A percentile compares a stretch with the other conserved stretches of the same genome.
Conservation (phyloP, 2,113 vertebrate genomes). For the Aleadryas rufinucha region DNA sequence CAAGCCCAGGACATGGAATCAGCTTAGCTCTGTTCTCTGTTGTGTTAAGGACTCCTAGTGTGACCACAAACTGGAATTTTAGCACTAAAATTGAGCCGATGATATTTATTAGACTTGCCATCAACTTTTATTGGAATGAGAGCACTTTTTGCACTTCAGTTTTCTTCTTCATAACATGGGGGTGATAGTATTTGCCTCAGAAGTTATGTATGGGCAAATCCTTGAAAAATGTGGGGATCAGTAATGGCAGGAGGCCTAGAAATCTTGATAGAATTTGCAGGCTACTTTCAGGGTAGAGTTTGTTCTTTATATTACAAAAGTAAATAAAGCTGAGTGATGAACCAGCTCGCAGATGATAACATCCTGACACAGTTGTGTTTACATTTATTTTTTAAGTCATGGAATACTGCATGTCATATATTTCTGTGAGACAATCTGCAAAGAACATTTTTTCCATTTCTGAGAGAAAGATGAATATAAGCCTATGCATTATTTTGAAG, state of each 20-base stretch:
- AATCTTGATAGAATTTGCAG: background rate
- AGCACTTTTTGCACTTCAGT: background rate
- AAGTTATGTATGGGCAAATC: background rate
- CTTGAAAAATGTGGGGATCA: background rate
- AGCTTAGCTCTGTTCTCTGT: background rate
- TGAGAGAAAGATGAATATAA: background rate
- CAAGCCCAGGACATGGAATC: background rate
- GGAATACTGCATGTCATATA: background rate
- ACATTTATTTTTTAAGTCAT: background rate
- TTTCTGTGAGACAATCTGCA: background rate
- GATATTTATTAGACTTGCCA: background rate
- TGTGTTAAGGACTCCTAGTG: background rate
- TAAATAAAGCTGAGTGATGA: background rate
- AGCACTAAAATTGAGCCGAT: background rate
- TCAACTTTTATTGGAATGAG: background rate
- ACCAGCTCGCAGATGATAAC: slow-evolving; percentile 12
- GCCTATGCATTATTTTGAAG: background rate
- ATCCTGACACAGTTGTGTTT: background rate
- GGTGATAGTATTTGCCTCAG: background rate
- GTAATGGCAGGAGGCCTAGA: background rate
- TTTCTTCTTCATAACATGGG: background rate
- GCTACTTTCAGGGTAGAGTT: background rate
- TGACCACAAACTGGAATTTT: background rate
- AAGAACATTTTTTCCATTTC: background rate
- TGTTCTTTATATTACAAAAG: background rate